A percentile compares a stretch with the other conserved stretches of the same genome.
These are phyloP conservation scores for Ectropis crepuscularia DNA, from an alignment of 2,888 invertebrate species.

Conservation along the genomic window DNA sequence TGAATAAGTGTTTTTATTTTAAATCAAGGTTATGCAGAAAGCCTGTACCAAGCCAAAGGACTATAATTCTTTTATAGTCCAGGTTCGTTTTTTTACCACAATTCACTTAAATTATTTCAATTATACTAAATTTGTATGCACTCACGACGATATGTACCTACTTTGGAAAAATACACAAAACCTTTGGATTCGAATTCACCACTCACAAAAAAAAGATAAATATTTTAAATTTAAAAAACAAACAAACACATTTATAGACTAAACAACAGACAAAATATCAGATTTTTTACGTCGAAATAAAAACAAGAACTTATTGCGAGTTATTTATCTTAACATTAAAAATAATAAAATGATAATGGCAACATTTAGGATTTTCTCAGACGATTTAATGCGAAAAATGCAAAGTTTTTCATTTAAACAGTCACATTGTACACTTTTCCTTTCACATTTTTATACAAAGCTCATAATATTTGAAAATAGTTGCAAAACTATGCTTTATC, in stretches of 20 bases:
- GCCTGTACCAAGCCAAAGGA: too few relatives aligned
- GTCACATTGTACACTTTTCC: background rate
- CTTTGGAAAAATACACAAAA: slow-evolving; percentile 7
- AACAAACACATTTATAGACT: slow-evolving; percentile 41
- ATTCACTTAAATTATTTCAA: too few relatives aligned
- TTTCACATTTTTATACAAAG: too few relatives aligned
- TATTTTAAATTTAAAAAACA: slow-evolving; percentile 38
- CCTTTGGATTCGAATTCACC: slow-evolving; percentile 30
- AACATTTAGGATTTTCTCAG: slow-evolving; percentile 38
- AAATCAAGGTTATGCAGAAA: background rate
- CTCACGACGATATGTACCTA: slow-evolving; percentile 7
- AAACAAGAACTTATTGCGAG: slow-evolving; percentile 40
- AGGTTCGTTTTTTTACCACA: too few relatives aligned
- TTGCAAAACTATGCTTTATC: too few relatives aligned
- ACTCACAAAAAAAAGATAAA: slow-evolving; percentile 32
- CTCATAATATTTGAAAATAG: too few relatives aligned
- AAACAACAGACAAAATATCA: slow-evolving; percentile 48
- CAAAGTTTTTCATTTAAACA: background rate
- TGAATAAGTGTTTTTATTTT: slow-evolving; percentile 4
- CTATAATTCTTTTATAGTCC: too few relatives aligned
- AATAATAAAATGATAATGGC: slow-evolving; percentile 40
- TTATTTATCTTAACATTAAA: slow-evolving; percentile 30
- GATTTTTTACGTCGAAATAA: slow-evolving; percentile 37
- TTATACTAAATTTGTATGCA: slow-evolving; percentile 6
- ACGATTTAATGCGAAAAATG: slow-evolving; percentile 15